phyloP scores from a whole-genome alignment of 2,797 vertebrate genomes.

The Sebastes vulpes region DNA sequence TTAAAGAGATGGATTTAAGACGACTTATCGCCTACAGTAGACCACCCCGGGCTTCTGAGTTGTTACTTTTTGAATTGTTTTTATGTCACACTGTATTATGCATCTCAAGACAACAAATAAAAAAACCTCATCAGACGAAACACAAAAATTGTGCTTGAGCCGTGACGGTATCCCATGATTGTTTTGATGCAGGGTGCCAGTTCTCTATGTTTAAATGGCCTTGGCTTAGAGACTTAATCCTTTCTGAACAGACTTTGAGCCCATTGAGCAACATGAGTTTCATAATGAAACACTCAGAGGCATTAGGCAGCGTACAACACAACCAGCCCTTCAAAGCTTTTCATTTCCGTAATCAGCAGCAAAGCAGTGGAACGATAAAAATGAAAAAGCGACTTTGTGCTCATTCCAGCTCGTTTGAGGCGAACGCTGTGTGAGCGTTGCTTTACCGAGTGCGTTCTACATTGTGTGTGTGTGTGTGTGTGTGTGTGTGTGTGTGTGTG shows the following conservation, averaged over 20 bases:
- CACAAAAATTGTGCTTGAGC: background rate
- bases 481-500: background rate
- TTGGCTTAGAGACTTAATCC: slow-evolving; percentile 68
- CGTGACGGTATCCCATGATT: slow-evolving; percentile 18
- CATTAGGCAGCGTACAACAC: slow-evolving; percentile 62
- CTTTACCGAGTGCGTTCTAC: background rate
- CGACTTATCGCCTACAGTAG: slow-evolving; percentile 1
- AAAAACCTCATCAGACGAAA: background rate
- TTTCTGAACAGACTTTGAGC: slow-evolving; percentile 73
- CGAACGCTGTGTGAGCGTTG: slow-evolving; percentile 10
- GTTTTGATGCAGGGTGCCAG: slow-evolving; percentile 11
- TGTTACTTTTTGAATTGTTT: slow-evolving; percentile 20
- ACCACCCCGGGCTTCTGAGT: slow-evolving; percentile 12
- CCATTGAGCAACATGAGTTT: slow-evolving; percentile 80
- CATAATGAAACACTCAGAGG: slow-evolving; percentile 66
- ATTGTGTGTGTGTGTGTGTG: background rate
- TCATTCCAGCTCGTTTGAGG: slow-evolving; percentile 54
- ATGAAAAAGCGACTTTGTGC: slow-evolving; percentile 54
- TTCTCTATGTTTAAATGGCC: slow-evolving; percentile 51
- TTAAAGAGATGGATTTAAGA: slow-evolving; percentile 31
- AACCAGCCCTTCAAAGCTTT: slow-evolving; percentile 68
- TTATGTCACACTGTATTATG: slow-evolving; percentile 13
- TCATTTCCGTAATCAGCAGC: slow-evolving; percentile 80
- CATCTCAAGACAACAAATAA: slow-evolving; percentile 1
- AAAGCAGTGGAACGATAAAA: slow-evolving; percentile 59